Conservation (phyloP, 1,140 invertebrate species). For the Drosophila virilis region DNA sequence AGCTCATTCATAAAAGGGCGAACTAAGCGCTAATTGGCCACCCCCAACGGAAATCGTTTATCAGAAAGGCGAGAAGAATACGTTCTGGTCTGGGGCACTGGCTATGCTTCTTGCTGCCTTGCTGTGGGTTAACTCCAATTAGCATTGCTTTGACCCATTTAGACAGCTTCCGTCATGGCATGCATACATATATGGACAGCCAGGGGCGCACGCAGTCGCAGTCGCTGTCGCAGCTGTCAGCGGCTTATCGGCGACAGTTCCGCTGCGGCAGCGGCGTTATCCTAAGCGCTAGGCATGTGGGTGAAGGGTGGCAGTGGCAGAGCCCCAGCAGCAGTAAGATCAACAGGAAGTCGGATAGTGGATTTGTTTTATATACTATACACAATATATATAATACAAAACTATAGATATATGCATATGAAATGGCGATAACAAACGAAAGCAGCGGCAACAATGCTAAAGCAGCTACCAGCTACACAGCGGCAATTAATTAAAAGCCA, state of each 20-base stretch:
- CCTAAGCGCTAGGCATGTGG: slow-evolving; percentile 77
- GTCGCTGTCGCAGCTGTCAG: slow-evolving; percentile 14
- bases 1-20: slow-evolving; percentile 64
- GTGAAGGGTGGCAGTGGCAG: slow-evolving; percentile 73
- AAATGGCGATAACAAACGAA: slow-evolving; percentile 54
- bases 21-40: slow-evolving; percentile 63
- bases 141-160: slow-evolving; percentile 79
- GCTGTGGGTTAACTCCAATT: slow-evolving; percentile 75
- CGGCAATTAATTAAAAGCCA: slow-evolving; percentile 87
- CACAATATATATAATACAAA: slow-evolving; percentile 68
- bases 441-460: slow-evolving; percentile 31
- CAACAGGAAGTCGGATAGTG: slow-evolving; percentile 76
- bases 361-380: slow-evolving; percentile 79
- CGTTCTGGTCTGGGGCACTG: slow-evolving; percentile 38
- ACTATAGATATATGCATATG: slow-evolving; percentile 51
- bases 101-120: slow-evolving; percentile 34
- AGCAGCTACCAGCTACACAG: not conserved
- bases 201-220: slow-evolving; percentile 61
- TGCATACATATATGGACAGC: slow-evolving; percentile 42
- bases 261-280: slow-evolving; percentile 60
- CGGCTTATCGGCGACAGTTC: slow-evolving; percentile 66
- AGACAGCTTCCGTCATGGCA: slow-evolving; percentile 67
- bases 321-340: slow-evolving; percentile 38
- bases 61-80: slow-evolving; percentile 56
- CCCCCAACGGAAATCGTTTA: slow-evolving; percentile 66